Base-by-base conservation (phyloP, 2,113 vertebrate genomes). In the Pygoscelis antarcticus region DNA sequence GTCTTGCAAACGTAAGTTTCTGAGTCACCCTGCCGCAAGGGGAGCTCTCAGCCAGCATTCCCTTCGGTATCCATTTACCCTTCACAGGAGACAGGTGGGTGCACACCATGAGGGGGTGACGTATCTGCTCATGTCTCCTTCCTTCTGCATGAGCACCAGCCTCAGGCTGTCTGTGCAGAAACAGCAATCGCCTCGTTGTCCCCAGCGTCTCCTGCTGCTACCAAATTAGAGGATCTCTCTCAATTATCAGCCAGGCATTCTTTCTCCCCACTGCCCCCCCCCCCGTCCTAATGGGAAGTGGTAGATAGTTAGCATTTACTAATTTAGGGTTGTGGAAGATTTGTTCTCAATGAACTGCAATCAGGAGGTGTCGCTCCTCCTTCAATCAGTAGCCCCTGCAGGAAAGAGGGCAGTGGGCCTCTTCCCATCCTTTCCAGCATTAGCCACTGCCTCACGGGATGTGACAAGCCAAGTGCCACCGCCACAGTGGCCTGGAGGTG, bases 101-200 rank as follows among this genome's bases (percentile, higher is more conserved):
- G 5, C 27, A 11, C 16, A 5, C 23, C 6, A 0, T 9, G 11
- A n/a, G 19, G 19, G 29, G 23, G 3, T 68, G 60, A 58, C 47
- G 22, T 5, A 4, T 47, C 52, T 94, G 46, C 65, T 87, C 13
- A 0, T 0, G 3, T n/a, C 64, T 12, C 1, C 22, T 65, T 89
- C 65, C 34, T 61, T 42, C 34, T 46, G 42, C 4, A 1, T 0
- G 1, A 77, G 6, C 55, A 34, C 12, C 30, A 47, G 47, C 38
- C 32, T 58, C 16, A 3, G n/a, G 36, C 72, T 86, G 62, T 26
- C 58, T 36, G 11, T 36, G 60, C 58, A 68, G 79, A 47, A 66
- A 6, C 36, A 46, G 46, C 58, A n/a, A 2, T 12, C 1, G 2
- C 54, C 27, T 82, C 0, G 0, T 47, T 47, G 42, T 90, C 38